Evolutionary conservation across 2,888 invertebrate genomes (phyloP), one percentile per base, ranked within the genome.

Genomic region (Ectropis crepuscularia): DNA sequence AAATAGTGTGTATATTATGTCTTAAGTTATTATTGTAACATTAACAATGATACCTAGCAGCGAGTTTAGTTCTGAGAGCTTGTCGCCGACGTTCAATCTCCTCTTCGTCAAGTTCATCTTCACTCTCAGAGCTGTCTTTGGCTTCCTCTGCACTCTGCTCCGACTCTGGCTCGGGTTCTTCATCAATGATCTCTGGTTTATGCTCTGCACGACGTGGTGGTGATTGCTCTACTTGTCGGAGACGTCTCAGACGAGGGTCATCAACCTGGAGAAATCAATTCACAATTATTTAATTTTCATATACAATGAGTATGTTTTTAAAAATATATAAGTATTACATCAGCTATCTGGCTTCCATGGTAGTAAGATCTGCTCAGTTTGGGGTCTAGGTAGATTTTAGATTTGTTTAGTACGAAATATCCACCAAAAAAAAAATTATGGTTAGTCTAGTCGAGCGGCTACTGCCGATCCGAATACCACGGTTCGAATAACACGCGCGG

Each of bases 41-140:
- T 12, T 12, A 46, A 12, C 6, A 12, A 5, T 16, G 6, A 39
- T 69, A 92, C 91, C 92, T 89, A 8, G 90, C 90, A 66, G 90
- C 85, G 67, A 92, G 84, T 80, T 92, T 92, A 61, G 90, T 89
- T 71, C 88, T 88, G 39, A 92, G 86, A 49, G 87, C 88, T 65
- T 95, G 94, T 63, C 98, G 93, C n/a, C 97, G 93, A 71, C 94
- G 94, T 81, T 98, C 98, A 77, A 98, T 96, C 87, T 98, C 98
- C 43, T 95, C 95, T 70, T 98, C 98, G 71, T 97, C 97, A 1
- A 97, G 87, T 71, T 97, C 97, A 69, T 96, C 97, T 79, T 98
- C 97, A 65, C 96, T 96, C 76, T 96, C 96, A 0, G 94, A 94
- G 68, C 89, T 92, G 67, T 89, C 89, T 54, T 74, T 84, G 0